Evolutionary conservation across 2,113 vertebrate genomes (phyloP).

Genomic region (Prunella himalayana): DNA sequence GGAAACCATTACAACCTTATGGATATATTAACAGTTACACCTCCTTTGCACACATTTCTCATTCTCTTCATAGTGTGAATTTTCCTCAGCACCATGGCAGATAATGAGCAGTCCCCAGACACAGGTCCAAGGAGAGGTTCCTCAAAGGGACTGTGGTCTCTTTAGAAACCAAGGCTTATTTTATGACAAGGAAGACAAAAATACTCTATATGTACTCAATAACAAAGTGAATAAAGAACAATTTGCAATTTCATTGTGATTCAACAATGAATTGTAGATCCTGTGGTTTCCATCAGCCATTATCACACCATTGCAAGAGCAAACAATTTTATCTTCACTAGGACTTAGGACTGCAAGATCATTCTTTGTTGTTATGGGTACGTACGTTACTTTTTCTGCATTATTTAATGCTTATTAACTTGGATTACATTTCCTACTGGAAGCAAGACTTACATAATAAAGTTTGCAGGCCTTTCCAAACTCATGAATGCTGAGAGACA

Average conservation of each 20-base stretch:
- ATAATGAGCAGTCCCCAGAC: neutral
- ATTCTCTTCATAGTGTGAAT: neutral
- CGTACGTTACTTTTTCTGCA: neutral
- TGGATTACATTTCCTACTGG: neutral
- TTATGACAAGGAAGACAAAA: neutral
- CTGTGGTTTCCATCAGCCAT: neutral
- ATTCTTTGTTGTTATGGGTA: neutral
- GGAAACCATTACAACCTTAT: neutral
- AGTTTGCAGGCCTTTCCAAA: neutral
- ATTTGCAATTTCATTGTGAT: neutral
- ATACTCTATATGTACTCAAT: neutral
- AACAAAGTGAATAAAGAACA: neutral
- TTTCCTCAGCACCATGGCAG: neutral
- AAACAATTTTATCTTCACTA: neutral
- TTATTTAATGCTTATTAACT: neutral
- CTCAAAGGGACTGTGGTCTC: neutral
- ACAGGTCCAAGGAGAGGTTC: fast-evolving
- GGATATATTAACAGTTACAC: neutral
- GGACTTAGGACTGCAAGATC: neutral
- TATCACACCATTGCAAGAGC: neutral
- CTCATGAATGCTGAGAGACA: neutral
- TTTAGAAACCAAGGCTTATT: neutral
- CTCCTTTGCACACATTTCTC: neutral
- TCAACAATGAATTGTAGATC: neutral
- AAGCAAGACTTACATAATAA: neutral